Evolutionary conservation across 1,140 invertebrate genomes (phyloP).

Genomic region (Drosophila nigromelanica): DNA sequence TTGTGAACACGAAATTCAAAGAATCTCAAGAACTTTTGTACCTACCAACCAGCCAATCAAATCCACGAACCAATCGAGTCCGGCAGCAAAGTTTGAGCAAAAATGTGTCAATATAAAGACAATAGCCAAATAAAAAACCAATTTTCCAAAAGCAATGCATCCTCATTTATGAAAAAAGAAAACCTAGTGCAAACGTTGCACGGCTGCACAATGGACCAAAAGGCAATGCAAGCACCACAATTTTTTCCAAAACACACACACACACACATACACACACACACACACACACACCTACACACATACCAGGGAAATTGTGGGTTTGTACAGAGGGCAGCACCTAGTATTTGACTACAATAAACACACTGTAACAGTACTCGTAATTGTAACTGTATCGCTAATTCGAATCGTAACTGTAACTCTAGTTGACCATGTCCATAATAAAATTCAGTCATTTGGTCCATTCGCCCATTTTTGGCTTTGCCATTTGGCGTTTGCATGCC

Average conservation of each 20-base stretch:
- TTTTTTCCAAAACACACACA: neutral
- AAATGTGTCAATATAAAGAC: slow-evolving; percentile 84
- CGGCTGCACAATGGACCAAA: slow-evolving; percentile 76
- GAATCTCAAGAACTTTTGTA: slow-evolving; percentile 16
- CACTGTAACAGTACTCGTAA: slow-evolving; percentile 16
- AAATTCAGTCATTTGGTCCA: slow-evolving; percentile 33
- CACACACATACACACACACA: slow-evolving; percentile 1
- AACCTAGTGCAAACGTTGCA: slow-evolving; percentile 74
- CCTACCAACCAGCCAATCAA: slow-evolving; percentile 32
- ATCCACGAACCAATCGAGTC: slow-evolving; percentile 73
- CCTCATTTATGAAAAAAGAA: slow-evolving; percentile 41
- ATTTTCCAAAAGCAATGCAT: slow-evolving; percentile 1
- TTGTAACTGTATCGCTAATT: slow-evolving; percentile 18
- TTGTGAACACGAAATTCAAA: slow-evolving; percentile 7
- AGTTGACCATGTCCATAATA: slow-evolving; percentile 18
- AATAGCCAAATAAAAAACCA: slow-evolving; percentile 50
- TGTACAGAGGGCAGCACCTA: slow-evolving; percentile 43
- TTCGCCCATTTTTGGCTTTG: neutral
- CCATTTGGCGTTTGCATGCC: slow-evolving; percentile 56
- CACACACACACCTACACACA: slow-evolving; percentile 1
- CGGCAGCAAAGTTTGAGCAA: slow-evolving; percentile 84
- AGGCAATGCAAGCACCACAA: slow-evolving; percentile 60
- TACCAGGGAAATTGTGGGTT: neutral
- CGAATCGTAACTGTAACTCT: slow-evolving; percentile 44
- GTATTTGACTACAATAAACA: slow-evolving; percentile 13